These are phyloP conservation scores for Melanotaenia pygmaea DNA, from an alignment of 2,797 vertebrate genomes.

Conservation along the genomic window DNA sequence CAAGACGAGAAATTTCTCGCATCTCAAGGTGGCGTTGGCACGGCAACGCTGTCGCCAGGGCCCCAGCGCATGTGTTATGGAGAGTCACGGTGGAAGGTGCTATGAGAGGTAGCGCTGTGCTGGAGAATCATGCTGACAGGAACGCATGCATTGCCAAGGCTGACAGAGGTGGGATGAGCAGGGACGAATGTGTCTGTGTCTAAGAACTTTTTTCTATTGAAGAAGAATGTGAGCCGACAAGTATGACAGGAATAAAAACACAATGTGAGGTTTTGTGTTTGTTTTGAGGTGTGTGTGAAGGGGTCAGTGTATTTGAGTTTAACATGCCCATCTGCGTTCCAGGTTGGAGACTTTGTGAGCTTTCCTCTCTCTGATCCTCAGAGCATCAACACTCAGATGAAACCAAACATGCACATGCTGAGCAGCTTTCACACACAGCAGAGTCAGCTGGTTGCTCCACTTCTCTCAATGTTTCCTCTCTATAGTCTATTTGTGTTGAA, in stretches of 20 bases:
- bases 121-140: conserved; percentile 68
- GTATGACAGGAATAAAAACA: conserved; percentile 27
- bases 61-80: conserved; percentile 39
- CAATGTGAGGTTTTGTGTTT: conserved; percentile 37
- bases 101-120: conserved; percentile 54
- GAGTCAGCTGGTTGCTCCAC: conserved; percentile 62
- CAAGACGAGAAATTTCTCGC: conserved; percentile 64
- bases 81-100: conserved; percentile 66
- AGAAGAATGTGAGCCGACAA: conserved; percentile 16
- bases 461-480: conserved; percentile 29
- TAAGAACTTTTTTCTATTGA: conserved; percentile 24
- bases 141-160: conserved; percentile 68
- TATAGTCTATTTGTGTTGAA: conserved; percentile 12
- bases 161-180: conserved; percentile 34
- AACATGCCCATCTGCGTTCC: conserved; percentile 40
- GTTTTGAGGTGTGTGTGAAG: conserved; percentile 22
- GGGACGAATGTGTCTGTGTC: conserved; percentile 20
- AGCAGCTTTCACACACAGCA: conserved; percentile 54
- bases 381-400: conserved; percentile 47
- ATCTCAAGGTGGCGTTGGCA: conserved; percentile 70
- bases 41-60: conserved; percentile 62
- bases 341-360: conserved; percentile 50
- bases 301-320: conserved; percentile 30
- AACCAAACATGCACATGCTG: conserved; percentile 78
- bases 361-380: conserved; percentile 41